Conservation (phyloP, 2,888 invertebrate species). For the Buathra laborator region DNA sequence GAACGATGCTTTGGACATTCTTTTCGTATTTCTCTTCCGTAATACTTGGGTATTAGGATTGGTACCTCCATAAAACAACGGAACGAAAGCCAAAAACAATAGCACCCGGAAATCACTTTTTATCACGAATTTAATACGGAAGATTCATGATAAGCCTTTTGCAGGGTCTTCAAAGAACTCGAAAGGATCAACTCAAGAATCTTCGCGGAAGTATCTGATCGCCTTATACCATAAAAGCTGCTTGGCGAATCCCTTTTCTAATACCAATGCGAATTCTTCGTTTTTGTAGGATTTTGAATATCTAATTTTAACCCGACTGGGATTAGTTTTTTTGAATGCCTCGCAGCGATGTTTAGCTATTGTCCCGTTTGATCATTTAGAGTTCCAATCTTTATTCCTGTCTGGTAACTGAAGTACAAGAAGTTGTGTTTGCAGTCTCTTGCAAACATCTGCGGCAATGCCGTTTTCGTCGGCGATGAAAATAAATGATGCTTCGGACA, state of each 20-base stretch:
- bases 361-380: background rate
- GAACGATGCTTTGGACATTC: slow-evolving; percentile 33
- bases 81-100: background rate
- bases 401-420: background rate
- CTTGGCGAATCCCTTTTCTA: background rate
- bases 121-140: background rate
- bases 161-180: background rate
- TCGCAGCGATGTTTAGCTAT: background rate
- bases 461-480: slow-evolving; percentile 42
- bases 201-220: background rate
- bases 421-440: slow-evolving; percentile 1
- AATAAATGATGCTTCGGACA: slow-evolving; percentile 45
- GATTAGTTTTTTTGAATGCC: background rate
- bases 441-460: slow-evolving; percentile 5
- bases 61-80: background rate
- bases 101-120: background rate
- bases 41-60: background rate
- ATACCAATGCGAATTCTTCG: background rate
- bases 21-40: slow-evolving; percentile 30
- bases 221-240: background rate
- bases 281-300: background rate
- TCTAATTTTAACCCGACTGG: background rate
- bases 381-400: background rate
- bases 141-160: background rate
- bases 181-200: background rate